A percentile compares a stretch with the other conserved stretches of the same genome.
Evolutionary conservation across 2,113 vertebrate species (phyloP).

Genomic region (Martes martes): DNA sequence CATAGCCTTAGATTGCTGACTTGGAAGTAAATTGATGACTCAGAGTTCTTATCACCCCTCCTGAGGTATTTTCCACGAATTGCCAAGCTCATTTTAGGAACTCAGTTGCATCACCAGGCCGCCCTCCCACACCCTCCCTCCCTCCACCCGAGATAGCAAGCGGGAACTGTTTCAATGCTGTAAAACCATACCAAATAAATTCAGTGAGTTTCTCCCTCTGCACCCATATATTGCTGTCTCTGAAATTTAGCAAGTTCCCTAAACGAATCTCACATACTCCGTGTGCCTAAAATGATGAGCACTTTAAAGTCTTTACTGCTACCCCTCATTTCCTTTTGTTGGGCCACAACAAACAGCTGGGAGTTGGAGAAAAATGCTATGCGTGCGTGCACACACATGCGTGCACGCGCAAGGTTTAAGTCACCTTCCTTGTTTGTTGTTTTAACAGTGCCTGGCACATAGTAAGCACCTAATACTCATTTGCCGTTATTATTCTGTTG

Average conservation of each 20-base stretch:
- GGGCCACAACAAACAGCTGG: background rate
- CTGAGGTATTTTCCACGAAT: background rate
- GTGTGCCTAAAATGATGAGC: background rate
- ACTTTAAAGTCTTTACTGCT: background rate
- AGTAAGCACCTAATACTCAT: background rate
- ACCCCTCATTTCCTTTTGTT: background rate
- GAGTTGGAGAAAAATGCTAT: background rate
- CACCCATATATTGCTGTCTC: background rate
- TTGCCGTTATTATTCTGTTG: background rate
- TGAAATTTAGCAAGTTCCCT: background rate
- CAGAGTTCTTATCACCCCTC: slow-evolving; percentile 33
- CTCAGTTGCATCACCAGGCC: background rate
- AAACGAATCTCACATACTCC: background rate
- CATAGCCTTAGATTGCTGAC: slow-evolving; percentile 7
- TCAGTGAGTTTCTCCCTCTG: background rate
- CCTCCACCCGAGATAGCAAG: background rate
- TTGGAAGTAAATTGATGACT: slow-evolving; percentile 7
- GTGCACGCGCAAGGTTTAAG: background rate
- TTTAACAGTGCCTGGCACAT: background rate
- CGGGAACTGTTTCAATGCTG: background rate
- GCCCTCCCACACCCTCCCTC: no score
- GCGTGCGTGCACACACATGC: background rate
- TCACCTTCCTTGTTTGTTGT: background rate
- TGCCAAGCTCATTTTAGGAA: slow-evolving; percentile 5
- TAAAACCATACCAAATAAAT: background rate